These are phyloP conservation scores for Lepas anatifera DNA, from an alignment of 2,888 invertebrate species.

Conservation along the genomic window DNA sequence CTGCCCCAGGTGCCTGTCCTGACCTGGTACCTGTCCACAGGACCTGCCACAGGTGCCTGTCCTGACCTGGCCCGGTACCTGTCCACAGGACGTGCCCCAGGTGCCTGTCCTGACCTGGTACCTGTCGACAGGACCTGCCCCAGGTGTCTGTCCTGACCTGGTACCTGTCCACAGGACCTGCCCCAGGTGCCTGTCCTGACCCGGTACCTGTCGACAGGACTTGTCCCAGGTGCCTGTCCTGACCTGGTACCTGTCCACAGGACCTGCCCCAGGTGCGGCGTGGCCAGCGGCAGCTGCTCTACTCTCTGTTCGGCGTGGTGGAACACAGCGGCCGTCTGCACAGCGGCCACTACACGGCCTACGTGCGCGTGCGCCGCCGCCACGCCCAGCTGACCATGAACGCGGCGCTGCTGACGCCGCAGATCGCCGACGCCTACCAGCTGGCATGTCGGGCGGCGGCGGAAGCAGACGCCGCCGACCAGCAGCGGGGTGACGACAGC, in stretches of 20 bases:
- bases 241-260: constrained; percentile 10
- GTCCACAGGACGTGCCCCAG: no score
- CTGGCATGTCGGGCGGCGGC: background rate
- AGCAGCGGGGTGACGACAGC: constrained; percentile 5
- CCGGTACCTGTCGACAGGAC: no score
- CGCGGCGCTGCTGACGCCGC: constrained; percentile 6
- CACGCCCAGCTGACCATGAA: constrained; percentile 18
- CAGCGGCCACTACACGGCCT: constrained; percentile 87
- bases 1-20: no score
- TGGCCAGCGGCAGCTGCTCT: constrained; percentile 45
- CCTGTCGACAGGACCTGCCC: no score
- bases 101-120: no score
- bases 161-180: no score
- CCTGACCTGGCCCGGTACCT: no score
- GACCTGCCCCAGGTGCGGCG: constrained; percentile 18
- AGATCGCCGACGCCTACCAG: background rate
- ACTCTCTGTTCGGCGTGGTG: constrained; percentile 87
- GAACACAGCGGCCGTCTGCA: constrained; percentile 86
- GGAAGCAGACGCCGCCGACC: background rate
- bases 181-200: no score
- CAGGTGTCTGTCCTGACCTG: no score
- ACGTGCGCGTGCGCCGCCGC: constrained; percentile 58
- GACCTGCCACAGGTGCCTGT: no score
- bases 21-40: no score
- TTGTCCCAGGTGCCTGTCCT: no score